These are phyloP conservation scores for Mirza zaza DNA, from an alignment of 2,113 vertebrate genomes.

Conservation along the genomic window DNA sequence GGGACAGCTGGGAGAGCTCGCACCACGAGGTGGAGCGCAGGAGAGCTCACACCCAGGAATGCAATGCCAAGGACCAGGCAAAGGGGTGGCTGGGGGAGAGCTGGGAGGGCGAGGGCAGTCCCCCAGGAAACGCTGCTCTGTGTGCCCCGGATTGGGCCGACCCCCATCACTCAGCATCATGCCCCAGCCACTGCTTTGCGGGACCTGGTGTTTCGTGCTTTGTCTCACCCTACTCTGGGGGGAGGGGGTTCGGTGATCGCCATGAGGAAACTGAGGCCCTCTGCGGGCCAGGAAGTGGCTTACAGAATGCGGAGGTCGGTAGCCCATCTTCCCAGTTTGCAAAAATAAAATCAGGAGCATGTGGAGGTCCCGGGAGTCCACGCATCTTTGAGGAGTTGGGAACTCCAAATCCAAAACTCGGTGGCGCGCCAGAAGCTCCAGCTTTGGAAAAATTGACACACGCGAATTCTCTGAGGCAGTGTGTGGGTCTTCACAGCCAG, in stretches of 20 bases:
- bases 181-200: neutral
- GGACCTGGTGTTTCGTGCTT: neutral
- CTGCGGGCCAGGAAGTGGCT: neutral
- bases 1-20: neutral
- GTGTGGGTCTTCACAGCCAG: neutral
- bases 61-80: neutral
- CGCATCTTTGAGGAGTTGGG: fast-evolving
- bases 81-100: neutral
- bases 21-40: no score
- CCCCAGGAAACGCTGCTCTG: neutral
- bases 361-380: fast-evolving
- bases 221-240: neutral
- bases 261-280: neutral
- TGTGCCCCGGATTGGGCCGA: neutral
- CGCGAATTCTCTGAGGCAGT: neutral
- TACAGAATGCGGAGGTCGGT: fast-evolving
- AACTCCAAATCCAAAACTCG: fast-evolving
- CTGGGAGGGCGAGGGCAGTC: neutral
- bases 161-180: neutral
- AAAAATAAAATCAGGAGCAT: fast-evolving
- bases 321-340: fast-evolving
- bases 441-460: neutral
- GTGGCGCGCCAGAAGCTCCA: fast-evolving
- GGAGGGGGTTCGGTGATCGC: neutral
- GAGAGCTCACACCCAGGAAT: neutral